A percentile compares a stretch with the other conserved stretches of the same genome.
Evolutionary conservation across 2,797 vertebrate genomes (phyloP).

Genomic region (Pithecia hirsuta): DNA sequence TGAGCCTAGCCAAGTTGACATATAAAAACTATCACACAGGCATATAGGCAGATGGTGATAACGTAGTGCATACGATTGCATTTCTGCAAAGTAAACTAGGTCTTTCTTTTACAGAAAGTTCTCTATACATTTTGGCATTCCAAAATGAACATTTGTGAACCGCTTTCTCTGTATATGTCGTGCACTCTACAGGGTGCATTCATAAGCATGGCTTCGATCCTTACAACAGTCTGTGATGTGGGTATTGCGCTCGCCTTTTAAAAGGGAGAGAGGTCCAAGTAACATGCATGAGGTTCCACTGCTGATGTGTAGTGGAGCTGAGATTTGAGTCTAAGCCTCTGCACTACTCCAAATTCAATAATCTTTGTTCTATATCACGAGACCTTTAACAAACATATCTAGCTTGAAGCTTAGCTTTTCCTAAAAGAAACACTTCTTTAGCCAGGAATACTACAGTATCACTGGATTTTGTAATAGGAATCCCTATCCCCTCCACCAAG

Average conservation of each 20-base stretch:
- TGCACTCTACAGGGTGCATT: not conserved
- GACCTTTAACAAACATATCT: not conserved
- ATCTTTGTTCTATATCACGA: not conserved
- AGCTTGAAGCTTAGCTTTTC: not conserved
- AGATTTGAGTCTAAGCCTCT: not conserved
- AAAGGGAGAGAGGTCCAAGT: not conserved
- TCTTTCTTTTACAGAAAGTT: not conserved
- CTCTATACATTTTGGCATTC: not conserved
- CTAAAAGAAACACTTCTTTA: not conserved
- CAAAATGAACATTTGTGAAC: not conserved
- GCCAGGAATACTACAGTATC: not conserved
- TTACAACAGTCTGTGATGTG: not conserved
- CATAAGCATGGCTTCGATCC: not conserved
- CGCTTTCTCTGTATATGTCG: not conserved
- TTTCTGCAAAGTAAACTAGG: not conserved
- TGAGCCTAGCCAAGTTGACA: not conserved
- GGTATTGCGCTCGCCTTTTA: not conserved
- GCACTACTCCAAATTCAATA: not conserved
- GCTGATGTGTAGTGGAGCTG: not conserved
- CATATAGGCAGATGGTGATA: not conserved
- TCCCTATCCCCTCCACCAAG: not conserved
- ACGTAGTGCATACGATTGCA: not conserved
- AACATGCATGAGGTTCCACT: not conserved
- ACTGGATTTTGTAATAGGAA: not conserved
- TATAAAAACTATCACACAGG: not conserved